Evolutionary conservation across 2,113 vertebrate species (phyloP).

Genomic region (Oceanites oceanicus): DNA sequence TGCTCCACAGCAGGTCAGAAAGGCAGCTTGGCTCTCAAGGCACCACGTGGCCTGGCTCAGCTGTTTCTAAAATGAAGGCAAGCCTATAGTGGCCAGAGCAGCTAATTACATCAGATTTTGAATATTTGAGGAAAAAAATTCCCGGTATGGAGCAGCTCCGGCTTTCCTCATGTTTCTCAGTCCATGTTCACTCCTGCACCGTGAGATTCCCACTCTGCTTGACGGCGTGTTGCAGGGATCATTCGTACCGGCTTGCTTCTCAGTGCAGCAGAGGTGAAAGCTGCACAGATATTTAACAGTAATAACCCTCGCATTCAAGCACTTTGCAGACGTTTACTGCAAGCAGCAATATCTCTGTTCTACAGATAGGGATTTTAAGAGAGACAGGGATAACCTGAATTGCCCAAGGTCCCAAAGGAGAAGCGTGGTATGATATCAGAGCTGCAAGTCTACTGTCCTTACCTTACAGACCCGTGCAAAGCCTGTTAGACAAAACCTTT

Average conservation of each 20-base stretch:
- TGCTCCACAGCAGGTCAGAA: neutral
- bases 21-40: neutral
- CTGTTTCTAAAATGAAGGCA: neutral
- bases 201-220: neutral
- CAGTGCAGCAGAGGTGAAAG: neutral
- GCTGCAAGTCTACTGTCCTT: neutral
- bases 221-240: neutral
- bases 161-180: neutral
- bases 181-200: neutral
- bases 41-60: neutral
- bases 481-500: neutral
- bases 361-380: neutral
- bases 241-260: accelerated
- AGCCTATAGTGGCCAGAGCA: neutral
- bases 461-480: neutral
- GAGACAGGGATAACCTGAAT: neutral
- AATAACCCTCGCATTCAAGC: neutral
- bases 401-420: conserved; percentile 10
- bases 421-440: neutral
- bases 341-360: neutral
- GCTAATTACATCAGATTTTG: neutral
- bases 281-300: neutral
- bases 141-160: neutral
- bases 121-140: neutral
- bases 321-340: conserved; percentile 5